Evolutionary conservation across 1,140 invertebrate genomes (phyloP), one percentile per base, ranked within the genome.

Genomic region (Araneus ventricosus): DNA sequence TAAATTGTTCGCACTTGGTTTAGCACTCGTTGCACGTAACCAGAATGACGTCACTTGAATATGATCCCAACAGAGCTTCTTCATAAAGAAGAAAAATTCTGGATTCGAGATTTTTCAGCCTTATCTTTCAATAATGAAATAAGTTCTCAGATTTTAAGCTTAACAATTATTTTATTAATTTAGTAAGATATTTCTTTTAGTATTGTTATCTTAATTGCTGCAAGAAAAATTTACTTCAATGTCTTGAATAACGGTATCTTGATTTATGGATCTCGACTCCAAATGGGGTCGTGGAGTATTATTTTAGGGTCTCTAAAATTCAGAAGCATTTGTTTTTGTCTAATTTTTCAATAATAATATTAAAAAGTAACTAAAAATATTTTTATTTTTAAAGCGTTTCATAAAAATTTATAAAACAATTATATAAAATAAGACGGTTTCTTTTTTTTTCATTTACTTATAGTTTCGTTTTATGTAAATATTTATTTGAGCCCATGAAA

Each of bases 1-100:
- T 88, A 67, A 92, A 88, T 70, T 80, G 39, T 79, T 52, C 30
- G 57, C 61, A 41, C 27, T 63, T 39, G 34, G 34, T n/a, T 45
- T 45, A 45, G 57, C 63, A 52, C 20, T 80, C 30, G 34, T 37
- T 39, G 59, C 59, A 63, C 85, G 59, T 80, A 34, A 30, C 8
- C n/a, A 52, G 30, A 45, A 45, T 75, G 45, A 79, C 84, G 27
- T 63, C 57, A 63, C 63, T 30, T 52, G 34, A 24, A 88, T 37
- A 34, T 41, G 80, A 75, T 75, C 67, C 67, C 67, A 75, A 17
- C 30, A 20, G 27, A 75, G 30, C 20, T 37, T 34, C 10, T 20
- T 34, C 10, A 10, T 2, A 30, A 30, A 37, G 30, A 75, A 34
- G 30, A 20, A 75, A 75, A 37, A 75, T 75, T 75, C 27, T 17